A percentile compares a stretch with the other conserved stretches of the same genome.
These are phyloP conservation scores for Pollenia labialis DNA, from an alignment of 2,888 invertebrate genomes.

Conservation along the genomic window DNA sequence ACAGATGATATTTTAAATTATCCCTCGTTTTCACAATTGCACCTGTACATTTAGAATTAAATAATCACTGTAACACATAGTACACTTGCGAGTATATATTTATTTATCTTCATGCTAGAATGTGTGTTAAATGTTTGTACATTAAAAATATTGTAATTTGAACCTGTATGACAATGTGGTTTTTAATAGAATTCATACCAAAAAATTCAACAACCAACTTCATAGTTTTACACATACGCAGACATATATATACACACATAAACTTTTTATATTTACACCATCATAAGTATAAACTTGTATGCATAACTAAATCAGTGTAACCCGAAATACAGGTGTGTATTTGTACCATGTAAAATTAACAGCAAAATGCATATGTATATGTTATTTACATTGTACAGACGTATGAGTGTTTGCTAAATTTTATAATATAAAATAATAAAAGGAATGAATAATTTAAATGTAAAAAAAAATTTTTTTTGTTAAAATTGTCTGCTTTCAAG, in stretches of 20 bases:
- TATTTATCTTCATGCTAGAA: neutral
- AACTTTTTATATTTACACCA: constrained; percentile 6
- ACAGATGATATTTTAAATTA: neutral
- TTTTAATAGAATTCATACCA: constrained; percentile 58
- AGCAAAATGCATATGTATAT: neutral
- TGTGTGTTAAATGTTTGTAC: constrained; percentile 6
- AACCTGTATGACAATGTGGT: constrained; percentile 70
- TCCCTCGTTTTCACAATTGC: neutral
- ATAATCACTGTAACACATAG: neutral
- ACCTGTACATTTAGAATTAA: constrained; percentile 10
- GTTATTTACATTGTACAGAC: neutral
- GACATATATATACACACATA: neutral
- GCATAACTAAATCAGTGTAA: neutral
- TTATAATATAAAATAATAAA: constrained; percentile 43
- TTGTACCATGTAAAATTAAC: neutral
- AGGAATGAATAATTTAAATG: constrained; percentile 55
- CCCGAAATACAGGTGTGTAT: constrained; percentile 20
- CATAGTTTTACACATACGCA: constrained; percentile 26
- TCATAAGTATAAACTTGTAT: neutral
- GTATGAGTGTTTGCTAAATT: constrained; percentile 17
- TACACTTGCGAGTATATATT: neutral
- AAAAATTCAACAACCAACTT: constrained; percentile 53
- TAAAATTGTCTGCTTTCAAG: constrained; percentile 18
- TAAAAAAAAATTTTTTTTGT: constrained; percentile 49
- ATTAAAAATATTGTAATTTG: constrained; percentile 65